These are phyloP conservation scores for Ormia ochracea DNA, from an alignment of 2,888 invertebrate genomes.

Conservation along the genomic window DNA sequence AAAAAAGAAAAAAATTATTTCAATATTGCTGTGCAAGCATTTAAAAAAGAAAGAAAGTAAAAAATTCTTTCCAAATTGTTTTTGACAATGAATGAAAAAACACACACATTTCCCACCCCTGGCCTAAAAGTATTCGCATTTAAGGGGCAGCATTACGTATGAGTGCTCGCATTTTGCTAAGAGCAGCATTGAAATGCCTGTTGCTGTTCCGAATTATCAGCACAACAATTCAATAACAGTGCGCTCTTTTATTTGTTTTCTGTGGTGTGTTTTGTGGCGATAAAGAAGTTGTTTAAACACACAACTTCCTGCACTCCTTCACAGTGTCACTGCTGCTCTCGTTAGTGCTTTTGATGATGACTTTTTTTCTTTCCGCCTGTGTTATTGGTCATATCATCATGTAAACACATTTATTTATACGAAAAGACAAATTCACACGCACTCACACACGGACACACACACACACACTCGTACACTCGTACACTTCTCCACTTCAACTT, in stretches of 20 bases:
- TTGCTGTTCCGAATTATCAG: slow-evolving; percentile 23
- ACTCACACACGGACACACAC: neutral
- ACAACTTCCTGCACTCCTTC: slow-evolving; percentile 2
- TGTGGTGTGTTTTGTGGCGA: slow-evolving; percentile 73
- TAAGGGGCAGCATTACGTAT: neutral
- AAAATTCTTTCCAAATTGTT: too few relatives aligned
- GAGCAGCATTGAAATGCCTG: slow-evolving; percentile 1
- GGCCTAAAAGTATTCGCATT: neutral
- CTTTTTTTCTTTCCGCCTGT: slow-evolving; percentile 19
- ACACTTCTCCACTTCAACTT: neutral
- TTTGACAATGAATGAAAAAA: too few relatives aligned
- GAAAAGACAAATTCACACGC: neutral
- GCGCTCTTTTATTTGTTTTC: slow-evolving; percentile 53
- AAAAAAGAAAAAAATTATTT: too few relatives aligned
- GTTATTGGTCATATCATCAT: slow-evolving; percentile 54
- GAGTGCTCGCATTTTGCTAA: neutral
- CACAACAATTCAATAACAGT: slow-evolving; percentile 18
- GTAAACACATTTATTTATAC: slow-evolving; percentile 31
- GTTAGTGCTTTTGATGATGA: slow-evolving; percentile 12
- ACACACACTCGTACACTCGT: neutral
- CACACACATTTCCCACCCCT: too few relatives aligned
- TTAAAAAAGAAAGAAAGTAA: too few relatives aligned
- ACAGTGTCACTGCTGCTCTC: slow-evolving; percentile 10
- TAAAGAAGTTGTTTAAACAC: slow-evolving; percentile 73
- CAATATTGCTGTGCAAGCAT: too few relatives aligned